Evolutionary conservation across 2,113 vertebrate species (phyloP).

Genomic region (Greenwoodochromis staneri): DNA sequence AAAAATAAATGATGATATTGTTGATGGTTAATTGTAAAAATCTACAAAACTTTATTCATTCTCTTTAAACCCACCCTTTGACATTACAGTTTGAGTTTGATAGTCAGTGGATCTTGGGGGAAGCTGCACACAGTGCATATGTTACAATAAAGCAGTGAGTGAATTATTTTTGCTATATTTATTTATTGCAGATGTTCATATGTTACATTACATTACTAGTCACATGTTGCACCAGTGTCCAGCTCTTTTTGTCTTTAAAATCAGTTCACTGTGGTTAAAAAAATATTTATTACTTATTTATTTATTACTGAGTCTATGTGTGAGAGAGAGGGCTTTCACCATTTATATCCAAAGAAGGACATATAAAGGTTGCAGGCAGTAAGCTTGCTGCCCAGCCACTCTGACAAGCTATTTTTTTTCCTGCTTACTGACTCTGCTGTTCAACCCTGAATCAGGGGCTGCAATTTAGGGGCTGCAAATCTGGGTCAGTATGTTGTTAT

Average conservation of each 20-base stretch:
- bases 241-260: not conserved
- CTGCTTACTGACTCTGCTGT: not conserved
- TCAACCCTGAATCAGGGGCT: not conserved
- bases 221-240: not conserved
- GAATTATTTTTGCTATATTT: not conserved
- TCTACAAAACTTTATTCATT: not conserved
- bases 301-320: not conserved
- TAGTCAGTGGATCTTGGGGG: rapidly evolving
- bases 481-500: slow-evolving; percentile 79
- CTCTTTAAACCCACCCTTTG: rapidly evolving
- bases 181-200: not conserved
- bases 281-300: not conserved
- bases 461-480: slow-evolving; percentile 66
- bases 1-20: not conserved
- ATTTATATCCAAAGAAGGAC: not conserved
- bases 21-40: not conserved
- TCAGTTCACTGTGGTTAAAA: not conserved
- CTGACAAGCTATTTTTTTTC: not conserved
- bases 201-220: not conserved
- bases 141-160: not conserved
- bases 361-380: not conserved
- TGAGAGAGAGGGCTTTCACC: not conserved
- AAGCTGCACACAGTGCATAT: not conserved
- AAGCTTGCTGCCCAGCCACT: not conserved
- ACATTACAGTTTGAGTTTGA: not conserved